Percentiles rank a stretch among this genome's conserved stretches.
phyloP scores from a whole-genome alignment of 2,888 invertebrate genomes.

The Notocelia uddmanniana region DNA sequence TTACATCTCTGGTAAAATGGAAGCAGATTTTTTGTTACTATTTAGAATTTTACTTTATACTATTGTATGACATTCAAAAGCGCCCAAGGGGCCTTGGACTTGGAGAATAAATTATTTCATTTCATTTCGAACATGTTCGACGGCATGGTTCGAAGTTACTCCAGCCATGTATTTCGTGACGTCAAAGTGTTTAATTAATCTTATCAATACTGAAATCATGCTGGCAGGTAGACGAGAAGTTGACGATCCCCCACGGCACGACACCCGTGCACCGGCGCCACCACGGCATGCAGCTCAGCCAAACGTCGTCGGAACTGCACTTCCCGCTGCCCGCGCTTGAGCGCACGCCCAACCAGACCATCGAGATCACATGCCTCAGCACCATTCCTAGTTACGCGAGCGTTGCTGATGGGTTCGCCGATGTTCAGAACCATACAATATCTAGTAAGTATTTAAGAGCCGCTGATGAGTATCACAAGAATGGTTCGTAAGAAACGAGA shows the following conservation, averaged over 20 bases:
- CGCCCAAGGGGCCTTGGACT: too few relatives aligned
- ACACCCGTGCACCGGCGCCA: slow-evolving; percentile 72
- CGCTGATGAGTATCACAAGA: too few relatives aligned
- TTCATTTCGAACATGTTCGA: too few relatives aligned
- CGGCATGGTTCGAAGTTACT: too few relatives aligned
- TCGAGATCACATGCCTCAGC: slow-evolving; percentile 91
- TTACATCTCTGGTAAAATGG: too few relatives aligned
- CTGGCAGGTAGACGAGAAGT: slow-evolving; percentile 74
- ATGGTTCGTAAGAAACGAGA: too few relatives aligned
- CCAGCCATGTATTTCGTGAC: not conserved
- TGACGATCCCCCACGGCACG: slow-evolving; percentile 76
- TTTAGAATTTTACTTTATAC: too few relatives aligned
- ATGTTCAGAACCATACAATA: slow-evolving; percentile 89
- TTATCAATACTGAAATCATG: too few relatives aligned
- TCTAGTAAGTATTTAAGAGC: slow-evolving; percentile 84
- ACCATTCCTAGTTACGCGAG: slow-evolving; percentile 92
- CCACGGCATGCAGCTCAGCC: slow-evolving; percentile 74
- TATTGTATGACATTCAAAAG: too few relatives aligned
- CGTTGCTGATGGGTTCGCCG: slow-evolving; percentile 89
- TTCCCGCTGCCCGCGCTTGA: slow-evolving; percentile 90
- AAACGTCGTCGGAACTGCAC: slow-evolving; percentile 83
- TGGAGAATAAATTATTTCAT: too few relatives aligned
- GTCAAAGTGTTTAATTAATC: too few relatives aligned
- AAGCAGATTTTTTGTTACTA: too few relatives aligned
- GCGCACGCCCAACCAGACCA: slow-evolving; percentile 88